These are phyloP conservation scores for Danaus chrysippus DNA, from an alignment of 2,888 invertebrate genomes.

Conservation along the genomic window DNA sequence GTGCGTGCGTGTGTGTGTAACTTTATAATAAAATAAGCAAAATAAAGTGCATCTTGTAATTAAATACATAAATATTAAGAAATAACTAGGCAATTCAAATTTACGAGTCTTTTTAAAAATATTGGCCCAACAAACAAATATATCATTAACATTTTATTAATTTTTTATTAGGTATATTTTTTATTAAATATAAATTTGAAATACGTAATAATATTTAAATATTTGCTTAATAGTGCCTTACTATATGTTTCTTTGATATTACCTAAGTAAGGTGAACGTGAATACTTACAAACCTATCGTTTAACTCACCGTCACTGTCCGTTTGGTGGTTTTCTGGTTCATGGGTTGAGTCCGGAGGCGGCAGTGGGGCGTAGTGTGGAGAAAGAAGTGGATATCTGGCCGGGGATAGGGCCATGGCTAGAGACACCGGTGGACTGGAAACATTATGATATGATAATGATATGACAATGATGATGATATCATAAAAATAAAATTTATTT, in stretches of 20 bases:
- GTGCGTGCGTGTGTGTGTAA: too few relatives aligned
- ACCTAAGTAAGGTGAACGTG: too few relatives aligned
- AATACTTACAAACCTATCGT: neutral
- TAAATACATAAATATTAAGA: too few relatives aligned
- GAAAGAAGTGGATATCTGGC: constrained; percentile 80
- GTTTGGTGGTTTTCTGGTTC: constrained; percentile 69
- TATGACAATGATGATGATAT: neutral
- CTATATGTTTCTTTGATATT: too few relatives aligned
- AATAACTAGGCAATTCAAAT: too few relatives aligned
- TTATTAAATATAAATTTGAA: neutral
- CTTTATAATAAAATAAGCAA: too few relatives aligned
- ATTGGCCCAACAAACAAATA: too few relatives aligned
- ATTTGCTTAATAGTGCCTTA: too few relatives aligned
- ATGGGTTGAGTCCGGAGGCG: constrained; percentile 75
- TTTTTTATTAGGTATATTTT: neutral
- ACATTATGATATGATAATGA: neutral
- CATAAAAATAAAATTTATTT: neutral
- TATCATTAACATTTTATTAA: too few relatives aligned
- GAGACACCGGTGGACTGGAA: constrained; percentile 87
- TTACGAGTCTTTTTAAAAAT: too few relatives aligned
- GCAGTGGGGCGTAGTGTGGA: constrained; percentile 82
- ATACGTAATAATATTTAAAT: too few relatives aligned
- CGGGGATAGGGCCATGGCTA: constrained; percentile 78
- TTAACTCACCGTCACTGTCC: constrained; percentile 81
- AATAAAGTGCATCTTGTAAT: too few relatives aligned